Evolutionary conservation across 2,797 vertebrate genomes (phyloP).

Genomic region (Heterohyrax brucei): DNA sequence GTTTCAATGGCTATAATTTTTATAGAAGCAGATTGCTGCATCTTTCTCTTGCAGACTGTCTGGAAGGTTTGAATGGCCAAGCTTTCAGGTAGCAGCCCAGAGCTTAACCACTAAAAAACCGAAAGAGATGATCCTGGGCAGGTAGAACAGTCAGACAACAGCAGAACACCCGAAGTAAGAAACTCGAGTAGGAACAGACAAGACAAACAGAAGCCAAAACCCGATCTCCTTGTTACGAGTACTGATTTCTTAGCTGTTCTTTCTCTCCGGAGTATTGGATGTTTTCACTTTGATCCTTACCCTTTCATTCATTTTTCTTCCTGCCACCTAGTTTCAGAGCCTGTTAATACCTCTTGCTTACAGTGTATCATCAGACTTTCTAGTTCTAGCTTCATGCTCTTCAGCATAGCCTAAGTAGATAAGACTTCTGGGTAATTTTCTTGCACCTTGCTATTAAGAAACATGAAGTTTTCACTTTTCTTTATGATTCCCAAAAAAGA

Average conservation of each 20-base stretch:
- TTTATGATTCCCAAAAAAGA: slow-evolving; percentile 15
- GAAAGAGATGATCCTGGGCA: slow-evolving; percentile 12
- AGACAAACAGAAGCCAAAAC: slow-evolving; percentile 16
- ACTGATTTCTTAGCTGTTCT: neutral
- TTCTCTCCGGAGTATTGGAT: slow-evolving; percentile 45
- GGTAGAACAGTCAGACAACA: neutral
- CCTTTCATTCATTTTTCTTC: slow-evolving; percentile 48
- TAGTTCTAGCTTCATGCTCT: neutral
- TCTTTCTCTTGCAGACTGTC: neutral
- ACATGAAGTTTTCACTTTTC: slow-evolving; percentile 7
- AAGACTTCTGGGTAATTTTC: slow-evolving; percentile 42
- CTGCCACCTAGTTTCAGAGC: neutral
- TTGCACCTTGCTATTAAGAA: neutral
- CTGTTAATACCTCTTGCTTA: neutral
- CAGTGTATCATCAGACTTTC: slow-evolving; percentile 19
- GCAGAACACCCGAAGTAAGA: slow-evolving; percentile 33
- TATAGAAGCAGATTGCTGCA: neutral
- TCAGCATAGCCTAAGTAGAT: neutral
- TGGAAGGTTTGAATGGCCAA: neutral
- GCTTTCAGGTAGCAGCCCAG: no score
- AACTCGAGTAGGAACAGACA: slow-evolving; percentile 17
- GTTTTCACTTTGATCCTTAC: slow-evolving; percentile 20
- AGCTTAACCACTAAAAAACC: slow-evolving; percentile 3
- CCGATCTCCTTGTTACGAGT: slow-evolving; percentile 18
- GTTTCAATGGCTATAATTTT: neutral